Conservation (phyloP, 1,140 invertebrate species). For the Gryllus bimaculatus region DNA sequence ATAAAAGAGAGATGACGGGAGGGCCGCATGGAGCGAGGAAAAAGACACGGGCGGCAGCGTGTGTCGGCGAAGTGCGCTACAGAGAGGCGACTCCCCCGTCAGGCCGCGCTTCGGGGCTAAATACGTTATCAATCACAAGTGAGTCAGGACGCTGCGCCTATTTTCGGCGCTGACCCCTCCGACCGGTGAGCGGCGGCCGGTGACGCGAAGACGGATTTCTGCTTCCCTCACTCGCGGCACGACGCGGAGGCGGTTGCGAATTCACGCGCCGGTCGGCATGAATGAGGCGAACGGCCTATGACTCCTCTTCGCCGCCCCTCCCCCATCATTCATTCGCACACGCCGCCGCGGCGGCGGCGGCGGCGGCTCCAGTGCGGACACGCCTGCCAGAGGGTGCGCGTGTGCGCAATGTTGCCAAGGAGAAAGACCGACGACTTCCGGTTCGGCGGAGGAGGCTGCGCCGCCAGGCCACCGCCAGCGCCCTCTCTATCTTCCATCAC, state of each 20-base stretch:
- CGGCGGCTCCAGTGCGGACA: neutral
- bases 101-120: too few relatives aligned
- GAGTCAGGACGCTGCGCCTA: too few relatives aligned
- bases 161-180: too few relatives aligned
- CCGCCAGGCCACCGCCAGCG: neutral
- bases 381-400: too few relatives aligned
- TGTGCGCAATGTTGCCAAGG: constrained; percentile 10
- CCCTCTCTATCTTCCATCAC: neutral
- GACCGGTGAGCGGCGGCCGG: too few relatives aligned
- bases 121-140: too few relatives aligned
- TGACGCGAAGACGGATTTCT: too few relatives aligned
- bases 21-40: neutral
- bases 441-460: neutral
- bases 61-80: neutral
- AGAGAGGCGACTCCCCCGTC: too few relatives aligned
- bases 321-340: neutral
- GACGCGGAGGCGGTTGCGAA: neutral
- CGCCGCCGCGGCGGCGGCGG: too few relatives aligned
- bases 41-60: neutral
- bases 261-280: neutral
- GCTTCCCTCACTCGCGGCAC: too few relatives aligned
- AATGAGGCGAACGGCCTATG: neutral
- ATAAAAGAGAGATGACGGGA: neutral
- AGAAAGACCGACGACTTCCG: constrained; percentile 9
- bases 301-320: neutral